phyloP scores from a whole-genome alignment of 2,888 invertebrate genomes.

The Tethea ocularis region DNA sequence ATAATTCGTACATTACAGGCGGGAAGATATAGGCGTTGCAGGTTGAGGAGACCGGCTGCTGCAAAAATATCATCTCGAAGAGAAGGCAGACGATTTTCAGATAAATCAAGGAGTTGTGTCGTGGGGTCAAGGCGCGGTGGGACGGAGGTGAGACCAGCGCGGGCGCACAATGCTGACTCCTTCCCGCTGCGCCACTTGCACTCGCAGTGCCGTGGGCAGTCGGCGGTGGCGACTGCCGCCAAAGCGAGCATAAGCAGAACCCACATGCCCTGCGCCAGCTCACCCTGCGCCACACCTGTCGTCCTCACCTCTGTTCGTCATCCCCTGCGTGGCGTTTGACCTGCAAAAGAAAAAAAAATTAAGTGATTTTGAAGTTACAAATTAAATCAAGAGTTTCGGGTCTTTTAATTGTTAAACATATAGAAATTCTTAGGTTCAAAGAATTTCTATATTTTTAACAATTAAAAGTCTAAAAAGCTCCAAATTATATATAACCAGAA shows the following conservation, averaged over 20 bases:
- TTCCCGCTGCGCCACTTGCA: conserved; percentile 96
- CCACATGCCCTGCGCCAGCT: conserved; percentile 82
- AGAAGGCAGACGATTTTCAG: conserved; percentile 87
- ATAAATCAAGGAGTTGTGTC: conserved; percentile 91
- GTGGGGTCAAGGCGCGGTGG: conserved; percentile 90
- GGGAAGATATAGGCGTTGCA: conserved; percentile 90
- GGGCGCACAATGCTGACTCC: conserved; percentile 91
- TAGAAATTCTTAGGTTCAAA: too few relatives aligned
- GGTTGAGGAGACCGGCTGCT: conserved; percentile 88
- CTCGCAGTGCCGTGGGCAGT: conserved; percentile 90
- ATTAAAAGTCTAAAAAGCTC: too few relatives aligned
- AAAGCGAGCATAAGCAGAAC: conserved; percentile 79
- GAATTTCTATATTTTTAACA: too few relatives aligned
- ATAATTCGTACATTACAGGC: conserved; percentile 88
- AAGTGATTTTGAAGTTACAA: background rate
- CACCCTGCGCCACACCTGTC: conserved; percentile 74
- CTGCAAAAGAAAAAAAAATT: conserved; percentile 36
- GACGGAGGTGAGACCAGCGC: conserved; percentile 89
- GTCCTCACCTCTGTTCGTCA: conserved; percentile 71
- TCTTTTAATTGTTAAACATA: too few relatives aligned
- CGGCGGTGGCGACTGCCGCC: conserved; percentile 82
- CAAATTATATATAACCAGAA: too few relatives aligned
- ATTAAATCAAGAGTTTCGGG: background rate
- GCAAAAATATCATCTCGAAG: conserved; percentile 90
- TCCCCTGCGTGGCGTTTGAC: conserved; percentile 59